Conservation (phyloP, 2,888 invertebrate species). For the Biston betularia region DNA sequence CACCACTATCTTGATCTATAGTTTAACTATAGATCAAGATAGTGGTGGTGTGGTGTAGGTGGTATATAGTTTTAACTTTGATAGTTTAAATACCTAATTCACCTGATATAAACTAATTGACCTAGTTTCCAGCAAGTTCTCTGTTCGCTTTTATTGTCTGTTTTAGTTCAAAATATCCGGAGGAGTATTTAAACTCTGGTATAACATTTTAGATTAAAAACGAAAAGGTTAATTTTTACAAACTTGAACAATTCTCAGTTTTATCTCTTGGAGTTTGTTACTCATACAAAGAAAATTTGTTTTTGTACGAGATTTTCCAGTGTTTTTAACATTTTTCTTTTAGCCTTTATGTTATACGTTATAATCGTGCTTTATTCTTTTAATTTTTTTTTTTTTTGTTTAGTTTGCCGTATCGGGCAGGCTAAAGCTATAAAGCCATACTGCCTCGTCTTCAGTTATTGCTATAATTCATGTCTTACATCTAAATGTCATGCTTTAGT, state of each 20-base stretch:
- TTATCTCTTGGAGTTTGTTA: background rate
- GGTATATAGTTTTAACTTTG: constrained; percentile 51
- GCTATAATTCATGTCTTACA: no score
- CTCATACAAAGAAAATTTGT: background rate
- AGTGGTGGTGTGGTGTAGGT: no score
- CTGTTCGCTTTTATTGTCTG: constrained; percentile 4
- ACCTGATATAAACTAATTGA: constrained; percentile 2
- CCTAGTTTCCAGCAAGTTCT: background rate
- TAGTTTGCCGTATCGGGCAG: no score
- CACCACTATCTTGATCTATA: no score
- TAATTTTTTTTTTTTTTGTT: no score
- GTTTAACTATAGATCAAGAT: no score
- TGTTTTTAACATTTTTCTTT: no score
- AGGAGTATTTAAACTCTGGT: background rate
- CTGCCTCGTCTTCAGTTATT: no score
- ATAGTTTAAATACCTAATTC: background rate
- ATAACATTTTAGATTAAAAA: constrained; percentile 7
- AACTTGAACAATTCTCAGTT: constrained; percentile 1
- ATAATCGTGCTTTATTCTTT: no score
- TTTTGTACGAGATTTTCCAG: background rate
- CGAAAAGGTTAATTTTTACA: background rate
- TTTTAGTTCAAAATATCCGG: background rate
- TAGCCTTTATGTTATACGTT: no score
- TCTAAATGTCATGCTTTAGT: no score
- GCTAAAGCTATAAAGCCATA: no score